phyloP scores from a whole-genome alignment of 2,797 vertebrate genomes.

The Amazonetta brasiliensis region DNA sequence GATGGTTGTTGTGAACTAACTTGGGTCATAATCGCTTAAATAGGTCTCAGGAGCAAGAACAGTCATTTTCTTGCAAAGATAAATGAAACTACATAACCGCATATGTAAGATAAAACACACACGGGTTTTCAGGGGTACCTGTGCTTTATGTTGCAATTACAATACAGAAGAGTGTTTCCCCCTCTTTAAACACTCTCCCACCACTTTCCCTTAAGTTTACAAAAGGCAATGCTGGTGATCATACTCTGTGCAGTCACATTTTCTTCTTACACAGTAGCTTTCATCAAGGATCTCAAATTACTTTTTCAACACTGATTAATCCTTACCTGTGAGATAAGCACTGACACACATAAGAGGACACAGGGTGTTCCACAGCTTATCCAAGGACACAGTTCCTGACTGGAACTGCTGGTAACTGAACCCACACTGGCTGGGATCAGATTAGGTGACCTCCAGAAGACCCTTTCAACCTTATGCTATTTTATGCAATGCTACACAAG shows the following conservation, averaged over 20 bases:
- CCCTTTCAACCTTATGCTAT: rapidly evolving
- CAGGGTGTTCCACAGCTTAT: not conserved
- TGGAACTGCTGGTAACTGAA: not conserved
- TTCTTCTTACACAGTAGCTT: not conserved
- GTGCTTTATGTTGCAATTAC: conserved; percentile 1
- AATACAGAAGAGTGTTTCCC: not conserved
- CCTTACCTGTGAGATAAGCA: conserved; percentile 48
- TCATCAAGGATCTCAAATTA: conserved; percentile 60
- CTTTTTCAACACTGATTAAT: conserved; percentile 53
- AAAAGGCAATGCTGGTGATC: not conserved
- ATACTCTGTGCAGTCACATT: not conserved
- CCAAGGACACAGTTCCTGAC: conserved; percentile 12
- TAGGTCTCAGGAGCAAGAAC: conserved; percentile 26
- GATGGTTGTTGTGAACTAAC: conserved; percentile 47
- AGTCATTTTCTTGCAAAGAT: conserved; percentile 35
- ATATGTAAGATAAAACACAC: not conserved
- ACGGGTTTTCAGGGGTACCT: not conserved
- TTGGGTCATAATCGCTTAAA: conserved; percentile 64
- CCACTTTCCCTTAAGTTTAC: not conserved
- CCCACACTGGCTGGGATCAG: not conserved
- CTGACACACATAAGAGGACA: not conserved
- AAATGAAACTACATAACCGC: not conserved
- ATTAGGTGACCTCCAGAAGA: not conserved
- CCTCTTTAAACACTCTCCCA: not conserved
- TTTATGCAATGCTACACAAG: not conserved